These are phyloP conservation scores for Trichacis sp. DNA, from an alignment of 2,888 invertebrate genomes.

Conservation along the genomic window DNA sequence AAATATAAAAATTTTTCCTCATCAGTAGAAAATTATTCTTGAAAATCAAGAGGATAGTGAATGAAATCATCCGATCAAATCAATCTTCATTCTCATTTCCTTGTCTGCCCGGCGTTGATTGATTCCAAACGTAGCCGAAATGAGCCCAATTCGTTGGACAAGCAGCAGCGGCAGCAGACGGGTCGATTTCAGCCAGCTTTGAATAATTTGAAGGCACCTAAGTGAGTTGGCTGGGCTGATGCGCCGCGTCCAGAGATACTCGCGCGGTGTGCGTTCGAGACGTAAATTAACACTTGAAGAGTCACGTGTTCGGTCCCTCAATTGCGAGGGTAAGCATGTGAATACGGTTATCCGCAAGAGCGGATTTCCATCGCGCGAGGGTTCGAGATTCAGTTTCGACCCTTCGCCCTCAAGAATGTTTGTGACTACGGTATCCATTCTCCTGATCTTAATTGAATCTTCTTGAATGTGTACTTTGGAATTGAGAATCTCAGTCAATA, in stretches of 20 bases:
- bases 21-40: no score
- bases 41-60: no score
- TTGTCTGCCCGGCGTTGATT: no score
- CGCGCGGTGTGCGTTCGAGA: neutral
- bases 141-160: no score
- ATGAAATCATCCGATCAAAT: no score
- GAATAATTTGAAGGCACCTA: neutral
- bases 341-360: slow-evolving; percentile 17
- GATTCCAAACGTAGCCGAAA: no score
- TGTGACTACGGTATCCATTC: neutral
- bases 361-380: slow-evolving; percentile 13
- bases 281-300: slow-evolving; percentile 22
- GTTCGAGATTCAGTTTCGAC: neutral
- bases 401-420: neutral
- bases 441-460: neutral
- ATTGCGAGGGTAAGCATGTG: neutral
- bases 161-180: neutral
- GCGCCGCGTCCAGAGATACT: neutral
- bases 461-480: neutral
- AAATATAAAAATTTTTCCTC: no score
- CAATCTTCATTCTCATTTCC: no score
- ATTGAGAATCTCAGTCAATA: neutral
- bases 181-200: neutral
- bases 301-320: slow-evolving; percentile 24
- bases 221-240: neutral